Conservation (phyloP, 53 echinoderm and acorn worm genomes). For the Holothuria leucospilota region DNA sequence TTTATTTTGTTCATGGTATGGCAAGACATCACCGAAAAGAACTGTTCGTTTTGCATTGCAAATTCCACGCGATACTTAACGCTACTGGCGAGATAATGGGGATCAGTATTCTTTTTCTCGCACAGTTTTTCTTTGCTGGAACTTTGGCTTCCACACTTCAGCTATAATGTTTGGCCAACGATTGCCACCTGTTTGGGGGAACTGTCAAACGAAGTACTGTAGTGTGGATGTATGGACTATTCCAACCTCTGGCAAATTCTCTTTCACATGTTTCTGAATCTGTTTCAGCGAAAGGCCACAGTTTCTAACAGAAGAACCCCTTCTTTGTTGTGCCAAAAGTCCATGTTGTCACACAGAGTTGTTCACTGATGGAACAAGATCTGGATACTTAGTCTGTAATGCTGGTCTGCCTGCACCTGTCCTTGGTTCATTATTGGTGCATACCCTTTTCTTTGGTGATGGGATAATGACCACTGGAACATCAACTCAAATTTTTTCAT, state of each 20-base stretch:
- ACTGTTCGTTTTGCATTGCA: background rate
- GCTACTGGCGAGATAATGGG: background rate
- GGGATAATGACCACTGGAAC: too few relatives aligned
- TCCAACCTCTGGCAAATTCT: slow-evolving; percentile 16
- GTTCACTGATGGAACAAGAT: too few relatives aligned
- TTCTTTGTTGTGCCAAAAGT: background rate
- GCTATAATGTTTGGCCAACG: too few relatives aligned
- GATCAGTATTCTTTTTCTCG: background rate
- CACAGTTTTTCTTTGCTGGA: slow-evolving; percentile 6
- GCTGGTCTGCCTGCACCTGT: too few relatives aligned
- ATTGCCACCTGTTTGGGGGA: background rate
- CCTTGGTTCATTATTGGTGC: too few relatives aligned
- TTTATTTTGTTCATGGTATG: slow-evolving; percentile 26
- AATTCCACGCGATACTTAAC: slow-evolving; percentile 12
- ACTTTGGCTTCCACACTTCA: background rate
- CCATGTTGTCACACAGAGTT: too few relatives aligned
- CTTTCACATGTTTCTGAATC: slow-evolving; percentile 12
- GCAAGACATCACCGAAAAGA: slow-evolving; percentile 9
- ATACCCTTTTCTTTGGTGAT: too few relatives aligned
- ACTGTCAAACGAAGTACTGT: slow-evolving; percentile 2
- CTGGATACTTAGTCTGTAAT: too few relatives aligned
- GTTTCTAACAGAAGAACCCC: background rate
- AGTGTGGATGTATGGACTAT: background rate
- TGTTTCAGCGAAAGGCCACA: slow-evolving; percentile 3
- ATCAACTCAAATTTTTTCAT: too few relatives aligned